These are phyloP conservation scores for Pipistrellus pipistrellus DNA, from an alignment of 2,797 vertebrate genomes.

Conservation along the genomic window DNA sequence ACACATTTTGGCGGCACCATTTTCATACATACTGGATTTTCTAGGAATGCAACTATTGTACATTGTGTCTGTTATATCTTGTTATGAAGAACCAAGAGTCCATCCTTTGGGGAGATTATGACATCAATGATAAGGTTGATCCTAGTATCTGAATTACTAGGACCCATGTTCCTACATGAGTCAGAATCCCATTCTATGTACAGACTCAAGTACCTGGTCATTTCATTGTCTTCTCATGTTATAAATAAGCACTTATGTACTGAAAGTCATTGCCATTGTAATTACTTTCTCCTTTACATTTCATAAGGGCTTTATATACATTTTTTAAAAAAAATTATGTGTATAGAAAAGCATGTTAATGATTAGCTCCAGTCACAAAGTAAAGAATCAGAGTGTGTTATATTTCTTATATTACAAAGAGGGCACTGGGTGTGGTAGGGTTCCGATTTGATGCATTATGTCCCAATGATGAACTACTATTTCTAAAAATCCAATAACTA, in stretches of 20 bases:
- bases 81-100: background rate
- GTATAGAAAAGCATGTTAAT: background rate
- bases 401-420: background rate
- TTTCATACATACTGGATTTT: background rate
- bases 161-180: rapidly evolving
- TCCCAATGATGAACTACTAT: background rate
- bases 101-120: background rate
- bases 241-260: background rate
- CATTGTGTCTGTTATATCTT: background rate
- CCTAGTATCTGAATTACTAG: no score
- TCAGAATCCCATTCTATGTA: no score
- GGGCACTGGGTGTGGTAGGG: background rate
- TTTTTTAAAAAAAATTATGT: background rate
- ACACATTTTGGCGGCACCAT: background rate
- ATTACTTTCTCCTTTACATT: background rate
- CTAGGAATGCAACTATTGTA: background rate
- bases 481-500: background rate
- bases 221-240: background rate
- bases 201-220: background rate
- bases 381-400: background rate
- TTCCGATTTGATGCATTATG: background rate
- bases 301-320: background rate
- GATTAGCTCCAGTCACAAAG: background rate
- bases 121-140: background rate
- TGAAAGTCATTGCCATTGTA: background rate